These are phyloP conservation scores for Apodemus speciosus DNA, from an alignment of 2,113 vertebrate species.

Conservation along the genomic window DNA sequence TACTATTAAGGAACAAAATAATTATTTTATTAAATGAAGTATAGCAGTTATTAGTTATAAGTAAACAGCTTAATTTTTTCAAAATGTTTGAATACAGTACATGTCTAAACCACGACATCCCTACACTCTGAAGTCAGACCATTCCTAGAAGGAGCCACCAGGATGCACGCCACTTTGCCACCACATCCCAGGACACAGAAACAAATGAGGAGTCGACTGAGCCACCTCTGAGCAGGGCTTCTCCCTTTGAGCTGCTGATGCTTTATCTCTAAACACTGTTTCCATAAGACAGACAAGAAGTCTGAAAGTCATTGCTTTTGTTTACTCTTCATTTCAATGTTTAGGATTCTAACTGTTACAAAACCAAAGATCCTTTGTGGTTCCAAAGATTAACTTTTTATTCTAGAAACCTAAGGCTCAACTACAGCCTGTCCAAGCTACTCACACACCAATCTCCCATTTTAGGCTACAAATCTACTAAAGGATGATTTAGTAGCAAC, in stretches of 20 bases:
- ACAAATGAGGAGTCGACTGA: neutral
- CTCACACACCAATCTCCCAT: neutral
- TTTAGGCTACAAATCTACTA: neutral
- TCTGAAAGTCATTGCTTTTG: neutral
- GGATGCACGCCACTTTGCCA: neutral
- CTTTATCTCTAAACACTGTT: neutral
- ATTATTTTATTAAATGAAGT: constrained; percentile 57
- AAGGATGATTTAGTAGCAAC: neutral
- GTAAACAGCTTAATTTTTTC: constrained; percentile 17
- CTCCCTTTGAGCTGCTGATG: neutral
- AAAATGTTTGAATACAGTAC: neutral
- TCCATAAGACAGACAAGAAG: neutral
- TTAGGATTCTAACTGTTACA: neutral
- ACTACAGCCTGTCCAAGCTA: neutral
- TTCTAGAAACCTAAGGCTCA: constrained; percentile 12
- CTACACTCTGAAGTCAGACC: neutral
- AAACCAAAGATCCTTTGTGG: neutral
- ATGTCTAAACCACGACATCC: neutral
- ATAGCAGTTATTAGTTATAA: constrained; percentile 21
- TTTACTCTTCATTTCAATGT: neutral
- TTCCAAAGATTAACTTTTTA: neutral
- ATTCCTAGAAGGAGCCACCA: neutral
- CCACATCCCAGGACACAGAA: neutral
- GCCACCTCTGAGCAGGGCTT: neutral
- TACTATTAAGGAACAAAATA: constrained; percentile 5